Evolutionary conservation across 2,797 vertebrate genomes (phyloP), one percentile per base, ranked within the genome.

Genomic region (Epinephelus awoara): DNA sequence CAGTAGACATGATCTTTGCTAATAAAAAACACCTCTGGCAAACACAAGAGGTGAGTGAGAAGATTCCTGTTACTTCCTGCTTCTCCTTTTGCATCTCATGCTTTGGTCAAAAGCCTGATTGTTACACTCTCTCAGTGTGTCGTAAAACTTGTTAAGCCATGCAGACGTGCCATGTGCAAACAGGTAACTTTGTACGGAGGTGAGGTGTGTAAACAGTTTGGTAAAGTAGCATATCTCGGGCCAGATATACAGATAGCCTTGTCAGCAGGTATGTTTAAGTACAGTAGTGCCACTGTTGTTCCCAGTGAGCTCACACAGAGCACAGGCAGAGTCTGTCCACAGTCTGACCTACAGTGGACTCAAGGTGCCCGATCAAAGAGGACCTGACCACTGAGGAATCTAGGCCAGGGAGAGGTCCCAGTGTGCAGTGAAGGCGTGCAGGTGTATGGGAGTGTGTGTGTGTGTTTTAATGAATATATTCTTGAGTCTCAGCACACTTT

Each of bases 261-360:
- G 34, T 34, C 34, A 0, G 27, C 56, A 5, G 70, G 63, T 40
- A 27, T 81, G 80, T 72, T 65, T 67, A 82, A 67, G 67, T 77
- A 87, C 80, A 88, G 85, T 29, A 58, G 71, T 29, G 77, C 27
- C 51, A 62, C 71, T 75, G 88, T 71, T 84, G 75, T 82, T 90
- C 77, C 68, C 75, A 49, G 50, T 49, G 72, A 50, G 79, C 72
- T 8, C 72, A 85, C 79, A 47, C 34, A 4, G 58, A 85, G 71
- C 84, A 91, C 65, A 92, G 85, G 55, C 23, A 54, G 59, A 23
- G 74, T 80, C 88, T 90, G 89, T 90, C 52, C 72, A 0, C 44
- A 14, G 63, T 67, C 47, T 79, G 83, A 77, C 86, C 73, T 61
- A 3, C 76, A 71, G 77, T 58, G 77, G 78, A 79, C 83, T 75